phyloP scores from a whole-genome alignment of 2,113 vertebrate species.

The Tretioscincus oriximinensis region DNA sequence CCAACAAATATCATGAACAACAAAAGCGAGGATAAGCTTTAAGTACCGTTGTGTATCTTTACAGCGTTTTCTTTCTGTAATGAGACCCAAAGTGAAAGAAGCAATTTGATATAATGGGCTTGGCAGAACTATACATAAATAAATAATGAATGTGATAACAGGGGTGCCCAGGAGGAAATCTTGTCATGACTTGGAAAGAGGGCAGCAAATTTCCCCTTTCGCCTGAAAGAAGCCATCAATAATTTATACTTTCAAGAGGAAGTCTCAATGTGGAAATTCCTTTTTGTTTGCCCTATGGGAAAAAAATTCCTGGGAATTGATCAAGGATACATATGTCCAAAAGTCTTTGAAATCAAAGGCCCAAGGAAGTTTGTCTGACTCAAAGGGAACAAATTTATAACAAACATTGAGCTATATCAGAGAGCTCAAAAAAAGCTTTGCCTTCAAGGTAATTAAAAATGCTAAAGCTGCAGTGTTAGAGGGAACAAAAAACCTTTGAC shows the following conservation, averaged over 20 bases:
- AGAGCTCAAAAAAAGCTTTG: not conserved
- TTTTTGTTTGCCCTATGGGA: slow-evolving; percentile 2
- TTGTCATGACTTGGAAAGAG: not conserved
- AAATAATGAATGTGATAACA: too few relatives aligned
- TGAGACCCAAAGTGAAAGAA: not conserved
- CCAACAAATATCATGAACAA: too few relatives aligned
- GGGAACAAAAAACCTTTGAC: not conserved
- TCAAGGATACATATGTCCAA: slow-evolving; percentile 1
- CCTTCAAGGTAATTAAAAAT: not conserved
- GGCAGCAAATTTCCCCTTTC: not conserved
- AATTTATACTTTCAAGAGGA: slow-evolving; percentile 6
- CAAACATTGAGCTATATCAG: not conserved
- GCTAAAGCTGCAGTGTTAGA: not conserved
- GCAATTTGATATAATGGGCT: not conserved
- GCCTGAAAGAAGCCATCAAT: not conserved
- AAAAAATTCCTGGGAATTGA: not conserved
- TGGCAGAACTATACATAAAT: not conserved
- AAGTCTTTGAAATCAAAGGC: slow-evolving; percentile 2
- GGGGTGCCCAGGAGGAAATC: not conserved
- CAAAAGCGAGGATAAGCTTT: too few relatives aligned
- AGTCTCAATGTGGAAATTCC: not conserved
- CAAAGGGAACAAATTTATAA: not conserved
- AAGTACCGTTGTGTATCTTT: not conserved
- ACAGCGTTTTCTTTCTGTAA: not conserved
- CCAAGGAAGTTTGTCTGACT: not conserved